These are phyloP conservation scores for Phodopus roborovskii DNA, from an alignment of 2,113 vertebrate genomes.

Conservation along the genomic window DNA sequence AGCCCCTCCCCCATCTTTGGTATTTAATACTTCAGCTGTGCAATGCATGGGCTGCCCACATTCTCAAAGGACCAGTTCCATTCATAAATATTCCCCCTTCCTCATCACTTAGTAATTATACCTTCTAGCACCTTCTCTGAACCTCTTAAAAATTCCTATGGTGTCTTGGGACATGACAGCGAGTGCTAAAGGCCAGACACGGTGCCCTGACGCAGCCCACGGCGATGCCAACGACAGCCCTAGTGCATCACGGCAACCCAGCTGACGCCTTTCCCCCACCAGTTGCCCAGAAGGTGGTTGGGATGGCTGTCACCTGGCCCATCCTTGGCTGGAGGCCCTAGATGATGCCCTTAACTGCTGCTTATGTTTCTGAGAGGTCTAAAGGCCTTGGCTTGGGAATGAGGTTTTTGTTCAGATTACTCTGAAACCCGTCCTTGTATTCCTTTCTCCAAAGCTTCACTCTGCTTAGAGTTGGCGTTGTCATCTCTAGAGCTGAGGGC, in stretches of 20 bases:
- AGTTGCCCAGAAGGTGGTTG: not conserved
- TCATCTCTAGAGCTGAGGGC: not conserved
- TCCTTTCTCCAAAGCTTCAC: not conserved
- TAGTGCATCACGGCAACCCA: fast-evolving
- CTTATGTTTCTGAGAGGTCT: not conserved
- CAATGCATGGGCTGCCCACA: not conserved
- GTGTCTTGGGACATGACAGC: not conserved
- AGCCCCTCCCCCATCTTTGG: not conserved
- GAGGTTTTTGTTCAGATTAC: not conserved
- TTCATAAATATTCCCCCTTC: not conserved
- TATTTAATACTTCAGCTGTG: not conserved
- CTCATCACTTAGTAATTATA: not conserved
- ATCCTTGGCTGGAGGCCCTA: not conserved
- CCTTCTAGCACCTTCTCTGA: not conserved
- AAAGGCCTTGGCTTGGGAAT: not conserved
- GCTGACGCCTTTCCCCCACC: not conserved
- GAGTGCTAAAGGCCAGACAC: not conserved
- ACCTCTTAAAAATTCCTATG: not conserved
- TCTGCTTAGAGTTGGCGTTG: not conserved
- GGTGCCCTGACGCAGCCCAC: not conserved
- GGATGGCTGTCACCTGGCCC: not conserved
- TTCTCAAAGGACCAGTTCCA: not conserved
- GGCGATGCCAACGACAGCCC: not conserved
- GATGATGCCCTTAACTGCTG: not conserved
- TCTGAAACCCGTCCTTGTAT: not conserved